These are phyloP conservation scores for Galerucella calmariensis DNA, from an alignment of 2,888 invertebrate species.

Conservation along the genomic window DNA sequence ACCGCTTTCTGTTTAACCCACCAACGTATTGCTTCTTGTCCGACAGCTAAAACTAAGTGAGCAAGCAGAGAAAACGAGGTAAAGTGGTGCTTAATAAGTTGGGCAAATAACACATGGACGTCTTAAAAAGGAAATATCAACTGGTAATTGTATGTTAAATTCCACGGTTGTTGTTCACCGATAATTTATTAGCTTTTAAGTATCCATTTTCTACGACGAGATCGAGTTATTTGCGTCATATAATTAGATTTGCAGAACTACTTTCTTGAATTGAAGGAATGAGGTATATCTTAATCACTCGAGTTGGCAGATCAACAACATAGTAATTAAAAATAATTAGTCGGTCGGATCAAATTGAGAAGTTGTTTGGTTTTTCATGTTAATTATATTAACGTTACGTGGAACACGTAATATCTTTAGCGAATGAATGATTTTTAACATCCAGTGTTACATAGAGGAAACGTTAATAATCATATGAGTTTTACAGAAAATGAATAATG, in stretches of 20 bases:
- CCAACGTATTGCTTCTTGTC: background rate
- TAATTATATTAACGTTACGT: background rate
- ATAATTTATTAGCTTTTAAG: constrained; percentile 22
- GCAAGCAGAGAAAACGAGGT: constrained; percentile 11
- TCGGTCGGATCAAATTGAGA: background rate
- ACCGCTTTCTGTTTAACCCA: constrained; percentile 13
- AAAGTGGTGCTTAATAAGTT: constrained; percentile 21
- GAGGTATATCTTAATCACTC: constrained; percentile 7
- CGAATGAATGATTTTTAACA: background rate
- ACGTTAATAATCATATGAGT: background rate
- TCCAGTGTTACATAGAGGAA: background rate
- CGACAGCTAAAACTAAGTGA: constrained; percentile 4
- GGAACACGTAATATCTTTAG: too few relatives aligned
- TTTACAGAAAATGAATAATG: too few relatives aligned
- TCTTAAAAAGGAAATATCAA: constrained; percentile 36
- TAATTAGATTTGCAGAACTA: constrained; percentile 13
- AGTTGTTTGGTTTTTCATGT: background rate
- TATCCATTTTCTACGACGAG: constrained; percentile 12
- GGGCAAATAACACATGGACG: constrained; percentile 27
- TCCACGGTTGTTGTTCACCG: constrained; percentile 10
- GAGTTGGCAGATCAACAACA: background rate
- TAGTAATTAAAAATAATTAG: constrained; percentile 1
- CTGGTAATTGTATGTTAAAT: constrained; percentile 33
- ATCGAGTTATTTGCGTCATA: constrained; percentile 15
- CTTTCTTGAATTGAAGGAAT: background rate